Evolutionary conservation across 2,113 vertebrate species (phyloP).

Genomic region (Scophthalmus maximus): DNA sequence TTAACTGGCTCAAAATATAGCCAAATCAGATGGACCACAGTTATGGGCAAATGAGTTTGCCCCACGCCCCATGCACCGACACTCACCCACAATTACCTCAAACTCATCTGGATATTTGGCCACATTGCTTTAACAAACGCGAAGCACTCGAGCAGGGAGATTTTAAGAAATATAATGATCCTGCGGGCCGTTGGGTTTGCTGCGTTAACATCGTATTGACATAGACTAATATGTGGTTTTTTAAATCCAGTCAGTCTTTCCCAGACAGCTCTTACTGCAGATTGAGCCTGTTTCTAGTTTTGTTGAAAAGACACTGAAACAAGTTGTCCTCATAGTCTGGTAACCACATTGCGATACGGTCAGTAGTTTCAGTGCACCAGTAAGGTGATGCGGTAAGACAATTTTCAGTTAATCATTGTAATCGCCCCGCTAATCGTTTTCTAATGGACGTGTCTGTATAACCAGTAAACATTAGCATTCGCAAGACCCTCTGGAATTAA

Average conservation of each 20-base stretch:
- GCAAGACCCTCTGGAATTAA: conserved; percentile 48
- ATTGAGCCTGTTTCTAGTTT: conserved; percentile 11
- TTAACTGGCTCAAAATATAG: no score
- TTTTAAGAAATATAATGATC: no score
- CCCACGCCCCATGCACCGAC: no score
- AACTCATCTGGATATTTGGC: no score
- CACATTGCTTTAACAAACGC: no score
- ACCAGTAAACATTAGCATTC: conserved; percentile 66
- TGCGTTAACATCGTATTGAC: conserved; percentile 46
- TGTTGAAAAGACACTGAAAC: conserved; percentile 1
- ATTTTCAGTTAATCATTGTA: conserved; percentile 55
- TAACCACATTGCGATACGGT: conserved; percentile 3
- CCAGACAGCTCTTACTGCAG: conserved; percentile 2
- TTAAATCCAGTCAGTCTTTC: conserved; percentile 39
- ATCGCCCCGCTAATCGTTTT: conserved; percentile 52
- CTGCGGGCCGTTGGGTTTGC: no score
- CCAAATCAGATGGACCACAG: no score
- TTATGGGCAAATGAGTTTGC: no score
- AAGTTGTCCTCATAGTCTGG: conserved; percentile 3
- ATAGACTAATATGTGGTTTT: conserved; percentile 23
- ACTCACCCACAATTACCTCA: no score
- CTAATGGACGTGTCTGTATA: conserved; percentile 48
- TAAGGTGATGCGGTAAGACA: conserved; percentile 40
- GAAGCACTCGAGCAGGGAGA: no score
- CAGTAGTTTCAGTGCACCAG: conserved; percentile 12